Percentiles rank a stretch among this genome's conserved stretches.
phyloP scores from a whole-genome alignment of 1,140 invertebrate genomes.

The Neoseiulus cucumeris region DNA sequence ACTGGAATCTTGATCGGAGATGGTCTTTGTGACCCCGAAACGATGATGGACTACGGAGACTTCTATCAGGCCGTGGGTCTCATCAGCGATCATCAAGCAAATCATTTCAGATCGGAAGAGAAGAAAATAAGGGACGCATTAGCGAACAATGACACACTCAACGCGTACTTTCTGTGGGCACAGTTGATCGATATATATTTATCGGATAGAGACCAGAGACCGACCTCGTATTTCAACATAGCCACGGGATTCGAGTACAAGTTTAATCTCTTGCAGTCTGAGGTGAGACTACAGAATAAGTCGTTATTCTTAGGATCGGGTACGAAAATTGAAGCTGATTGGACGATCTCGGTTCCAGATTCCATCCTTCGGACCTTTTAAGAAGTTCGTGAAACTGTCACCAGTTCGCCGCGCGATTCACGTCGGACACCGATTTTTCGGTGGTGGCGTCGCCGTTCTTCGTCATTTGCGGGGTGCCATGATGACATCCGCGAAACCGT shows the following conservation, averaged over 20 bases:
- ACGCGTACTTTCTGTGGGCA: too few species aligned
- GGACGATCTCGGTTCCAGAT: too few species aligned
- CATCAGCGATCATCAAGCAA: neutral
- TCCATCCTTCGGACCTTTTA: too few species aligned
- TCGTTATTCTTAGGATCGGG: too few species aligned
- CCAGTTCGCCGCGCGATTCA: too few species aligned
- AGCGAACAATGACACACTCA: too few species aligned
- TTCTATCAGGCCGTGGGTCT: neutral
- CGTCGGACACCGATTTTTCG: constrained; percentile 52
- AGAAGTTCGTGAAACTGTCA: too few species aligned
- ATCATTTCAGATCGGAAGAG: neutral
- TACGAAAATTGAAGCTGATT: too few species aligned
- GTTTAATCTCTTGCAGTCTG: constrained; percentile 65
- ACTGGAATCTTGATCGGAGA: neutral
- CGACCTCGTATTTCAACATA: constrained; percentile 50
- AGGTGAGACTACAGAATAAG: too few species aligned
- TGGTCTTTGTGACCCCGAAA: neutral
- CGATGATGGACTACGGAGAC: neutral
- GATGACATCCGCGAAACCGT: constrained; percentile 55
- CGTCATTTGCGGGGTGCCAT: constrained; percentile 48
- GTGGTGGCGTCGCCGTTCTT: constrained; percentile 37
- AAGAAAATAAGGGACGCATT: too few species aligned
- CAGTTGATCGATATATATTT: too few species aligned
- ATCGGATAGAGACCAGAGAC: too few species aligned
- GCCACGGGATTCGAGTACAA: constrained; percentile 57